Evolutionary conservation across 2,113 vertebrate genomes (phyloP).

Genomic region (Aphyosemion australe): DNA sequence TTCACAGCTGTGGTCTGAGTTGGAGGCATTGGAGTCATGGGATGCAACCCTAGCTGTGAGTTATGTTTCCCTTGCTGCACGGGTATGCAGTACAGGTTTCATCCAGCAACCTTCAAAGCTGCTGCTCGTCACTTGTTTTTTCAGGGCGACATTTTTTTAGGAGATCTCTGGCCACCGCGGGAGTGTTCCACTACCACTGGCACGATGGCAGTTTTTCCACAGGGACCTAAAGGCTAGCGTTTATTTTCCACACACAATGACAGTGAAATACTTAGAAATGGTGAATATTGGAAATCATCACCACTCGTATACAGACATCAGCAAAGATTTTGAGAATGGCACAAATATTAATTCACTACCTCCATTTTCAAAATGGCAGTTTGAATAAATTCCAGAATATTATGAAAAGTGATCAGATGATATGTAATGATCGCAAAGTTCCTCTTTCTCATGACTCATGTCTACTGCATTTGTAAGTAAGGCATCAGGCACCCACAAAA

Average conservation of each 20-base stretch:
- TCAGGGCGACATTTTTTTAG: conserved; percentile 52
- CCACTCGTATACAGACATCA: too few species aligned
- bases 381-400: too few species aligned
- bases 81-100: conserved; percentile 46
- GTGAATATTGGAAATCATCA: too few species aligned
- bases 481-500: too few species aligned
- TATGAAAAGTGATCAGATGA: too few species aligned
- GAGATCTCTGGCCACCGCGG: conserved; percentile 50
- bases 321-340: too few species aligned
- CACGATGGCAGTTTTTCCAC: conserved; percentile 28
- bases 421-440: too few species aligned
- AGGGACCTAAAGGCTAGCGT: conserved; percentile 15
- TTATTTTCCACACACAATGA: background rate
- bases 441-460: too few species aligned
- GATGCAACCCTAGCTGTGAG: conserved; percentile 69
- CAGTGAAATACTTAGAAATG: background rate
- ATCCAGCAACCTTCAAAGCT: conserved; percentile 53
- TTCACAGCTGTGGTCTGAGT: conserved; percentile 68
- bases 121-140: conserved; percentile 56
- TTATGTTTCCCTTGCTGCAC: conserved; percentile 47
- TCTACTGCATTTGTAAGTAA: too few species aligned
- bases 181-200: conserved; percentile 35
- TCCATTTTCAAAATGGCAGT: too few species aligned
- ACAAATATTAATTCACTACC: too few species aligned
- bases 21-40: conserved; percentile 57